Evolutionary conservation across 2,113 vertebrate genomes (phyloP).

Genomic region (Pollimyrus isidori): DNA sequence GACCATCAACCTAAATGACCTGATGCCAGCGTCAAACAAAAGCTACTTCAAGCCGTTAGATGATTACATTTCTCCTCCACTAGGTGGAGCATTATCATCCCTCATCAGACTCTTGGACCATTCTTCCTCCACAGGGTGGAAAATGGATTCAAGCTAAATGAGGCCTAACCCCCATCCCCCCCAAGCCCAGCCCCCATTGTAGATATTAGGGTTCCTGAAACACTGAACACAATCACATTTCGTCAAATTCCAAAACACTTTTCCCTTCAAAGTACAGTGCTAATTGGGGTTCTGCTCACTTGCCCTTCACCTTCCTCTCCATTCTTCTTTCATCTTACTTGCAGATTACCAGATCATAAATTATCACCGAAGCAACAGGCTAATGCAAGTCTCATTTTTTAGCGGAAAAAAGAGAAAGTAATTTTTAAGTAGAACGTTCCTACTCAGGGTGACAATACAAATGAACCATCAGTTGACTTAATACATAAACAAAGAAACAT

Average conservation of each 20-base stretch:
- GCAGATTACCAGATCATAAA: not conserved
- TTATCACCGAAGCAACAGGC: not conserved
- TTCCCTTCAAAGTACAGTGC: constrained; percentile 30
- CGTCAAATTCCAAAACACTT: constrained; percentile 37
- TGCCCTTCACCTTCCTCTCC: not conserved
- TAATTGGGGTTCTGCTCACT: constrained; percentile 43
- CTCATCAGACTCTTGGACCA: not conserved
- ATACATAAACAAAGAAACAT: not conserved
- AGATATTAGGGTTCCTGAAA: constrained; percentile 36
- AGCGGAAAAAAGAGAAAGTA: not conserved
- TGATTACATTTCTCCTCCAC: not conserved
- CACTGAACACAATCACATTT: constrained; percentile 47
- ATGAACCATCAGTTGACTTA: not conserved
- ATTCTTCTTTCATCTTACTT: not conserved
- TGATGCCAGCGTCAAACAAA: not conserved
- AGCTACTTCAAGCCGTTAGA: not conserved
- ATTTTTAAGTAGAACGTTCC: not conserved
- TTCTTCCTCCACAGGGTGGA: not conserved
- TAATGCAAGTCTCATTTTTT: not conserved
- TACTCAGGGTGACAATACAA: not conserved
- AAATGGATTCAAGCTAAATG: constrained; percentile 21
- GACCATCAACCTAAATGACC: not conserved
- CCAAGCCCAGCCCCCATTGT: constrained; percentile 27
- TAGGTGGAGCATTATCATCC: not conserved
- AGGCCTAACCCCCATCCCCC: not conserved